A percentile compares a stretch with the other conserved stretches of the same genome.
Conservation (phyloP, 2,113 vertebrate species). For the Rhineura floridana region DNA sequence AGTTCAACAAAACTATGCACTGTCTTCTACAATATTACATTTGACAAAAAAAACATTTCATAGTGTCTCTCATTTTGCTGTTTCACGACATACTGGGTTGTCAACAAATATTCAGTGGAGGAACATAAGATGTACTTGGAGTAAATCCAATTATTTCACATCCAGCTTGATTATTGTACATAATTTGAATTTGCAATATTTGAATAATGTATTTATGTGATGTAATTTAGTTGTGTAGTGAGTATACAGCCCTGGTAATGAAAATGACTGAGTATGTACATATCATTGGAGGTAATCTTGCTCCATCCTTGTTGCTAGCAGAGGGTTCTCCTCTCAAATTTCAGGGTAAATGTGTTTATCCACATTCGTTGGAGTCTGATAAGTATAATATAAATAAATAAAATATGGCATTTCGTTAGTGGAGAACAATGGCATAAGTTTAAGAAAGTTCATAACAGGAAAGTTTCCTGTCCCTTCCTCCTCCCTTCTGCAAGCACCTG, state of each 20-base stretch:
- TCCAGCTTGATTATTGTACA: not conserved
- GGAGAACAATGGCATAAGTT: not conserved
- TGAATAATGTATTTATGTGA: not conserved
- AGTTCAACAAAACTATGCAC: accelerated
- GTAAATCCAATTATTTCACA: conserved; percentile 26
- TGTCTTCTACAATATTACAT: not conserved
- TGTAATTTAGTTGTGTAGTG: not conserved
- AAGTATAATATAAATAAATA: not conserved
- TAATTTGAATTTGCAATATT: conserved; percentile 13
- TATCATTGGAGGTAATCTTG: not conserved
- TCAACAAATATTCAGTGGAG: not conserved
- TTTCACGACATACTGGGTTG: conserved; percentile 30
- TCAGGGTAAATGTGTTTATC: not conserved
- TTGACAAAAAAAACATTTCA: not conserved
- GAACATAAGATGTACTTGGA: not conserved
- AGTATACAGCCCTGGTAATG: not conserved
- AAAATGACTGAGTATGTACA: not conserved
- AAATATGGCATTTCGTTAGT: not conserved
- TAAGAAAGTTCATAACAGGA: not conserved
- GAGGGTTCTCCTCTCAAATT: not conserved
- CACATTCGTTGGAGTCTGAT: not conserved
- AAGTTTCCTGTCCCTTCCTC: not conserved
- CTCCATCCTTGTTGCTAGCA: not conserved
- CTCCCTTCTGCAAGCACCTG: not conserved
- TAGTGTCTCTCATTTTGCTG: not conserved